These are phyloP conservation scores for Megathymus violae DNA, from an alignment of 1,140 invertebrate species.

Conservation along the genomic window DNA sequence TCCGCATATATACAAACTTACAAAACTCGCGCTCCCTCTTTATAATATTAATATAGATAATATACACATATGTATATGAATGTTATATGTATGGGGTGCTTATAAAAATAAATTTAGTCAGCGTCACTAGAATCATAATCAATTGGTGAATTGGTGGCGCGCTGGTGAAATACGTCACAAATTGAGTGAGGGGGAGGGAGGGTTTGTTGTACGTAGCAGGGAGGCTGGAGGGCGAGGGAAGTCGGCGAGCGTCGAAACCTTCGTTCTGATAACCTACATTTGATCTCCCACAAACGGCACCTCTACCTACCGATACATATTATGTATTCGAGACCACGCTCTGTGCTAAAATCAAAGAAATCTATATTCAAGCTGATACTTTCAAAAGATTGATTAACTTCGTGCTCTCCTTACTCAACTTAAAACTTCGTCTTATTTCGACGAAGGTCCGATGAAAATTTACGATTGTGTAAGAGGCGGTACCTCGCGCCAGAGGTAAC, in stretches of 20 bases:
- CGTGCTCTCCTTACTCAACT: no score
- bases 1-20: no score
- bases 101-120: no score
- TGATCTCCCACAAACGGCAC: constrained; percentile 25
- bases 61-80: no score
- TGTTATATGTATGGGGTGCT: neutral
- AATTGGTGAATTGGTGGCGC: no score
- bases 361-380: no score
- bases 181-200: constrained; percentile 46
- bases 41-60: no score
- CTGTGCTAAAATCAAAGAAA: neutral
- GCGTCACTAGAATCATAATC: no score
- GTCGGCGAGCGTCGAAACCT: constrained; percentile 48
- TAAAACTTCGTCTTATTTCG: no score
- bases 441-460: no score
- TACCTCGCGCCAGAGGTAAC: constrained; percentile 1
- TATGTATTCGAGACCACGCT: neutral
- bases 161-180: constrained; percentile 46
- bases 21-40: no score
- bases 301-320: neutral
- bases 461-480: constrained; percentile 16
- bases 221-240: constrained; percentile 49
- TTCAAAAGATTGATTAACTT: no score
- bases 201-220: constrained; percentile 34
- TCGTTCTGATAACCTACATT: constrained; percentile 49